Evolutionary conservation across 1,140 invertebrate species (phyloP).

Genomic region (Acromyrmex charruanus): DNA sequence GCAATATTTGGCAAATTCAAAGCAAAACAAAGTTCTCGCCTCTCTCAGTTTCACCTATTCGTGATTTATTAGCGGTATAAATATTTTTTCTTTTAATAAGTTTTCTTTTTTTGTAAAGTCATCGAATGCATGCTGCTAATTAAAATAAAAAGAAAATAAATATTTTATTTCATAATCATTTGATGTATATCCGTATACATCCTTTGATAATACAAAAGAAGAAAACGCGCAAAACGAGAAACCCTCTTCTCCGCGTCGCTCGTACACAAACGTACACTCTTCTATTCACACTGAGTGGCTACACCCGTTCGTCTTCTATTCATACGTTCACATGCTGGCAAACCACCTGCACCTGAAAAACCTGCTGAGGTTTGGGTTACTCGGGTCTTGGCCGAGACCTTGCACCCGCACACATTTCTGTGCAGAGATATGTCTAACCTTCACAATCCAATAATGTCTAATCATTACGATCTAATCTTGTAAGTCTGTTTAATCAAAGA

Average conservation of each 20-base stretch:
- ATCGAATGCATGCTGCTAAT: neutral
- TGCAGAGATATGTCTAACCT: neutral
- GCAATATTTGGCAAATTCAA: neutral
- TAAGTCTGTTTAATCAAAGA: neutral
- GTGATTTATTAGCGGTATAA: neutral
- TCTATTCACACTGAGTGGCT: slow-evolving; percentile 68
- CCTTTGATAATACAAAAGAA: neutral
- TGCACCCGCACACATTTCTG: slow-evolving; percentile 32
- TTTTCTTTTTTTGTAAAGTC: neutral
- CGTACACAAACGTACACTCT: slow-evolving; percentile 9
- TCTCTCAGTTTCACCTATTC: neutral
- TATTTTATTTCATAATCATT: neutral
- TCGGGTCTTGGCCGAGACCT: slow-evolving; percentile 3
- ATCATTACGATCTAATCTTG: slow-evolving; percentile 25
- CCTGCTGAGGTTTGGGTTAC: slow-evolving; percentile 73
- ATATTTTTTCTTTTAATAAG: neutral
- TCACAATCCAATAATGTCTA: slow-evolving; percentile 4
- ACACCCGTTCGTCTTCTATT: slow-evolving; percentile 70
- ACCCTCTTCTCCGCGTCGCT: neutral
- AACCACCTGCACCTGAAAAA: slow-evolving; percentile 72
- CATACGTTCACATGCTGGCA: slow-evolving; percentile 67
- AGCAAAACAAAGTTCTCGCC: neutral
- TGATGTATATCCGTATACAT: neutral
- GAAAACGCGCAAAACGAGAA: neutral
- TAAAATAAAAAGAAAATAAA: neutral